These are phyloP conservation scores for Macrophya annulata DNA, from an alignment of 2,888 invertebrate species.

Conservation along the genomic window DNA sequence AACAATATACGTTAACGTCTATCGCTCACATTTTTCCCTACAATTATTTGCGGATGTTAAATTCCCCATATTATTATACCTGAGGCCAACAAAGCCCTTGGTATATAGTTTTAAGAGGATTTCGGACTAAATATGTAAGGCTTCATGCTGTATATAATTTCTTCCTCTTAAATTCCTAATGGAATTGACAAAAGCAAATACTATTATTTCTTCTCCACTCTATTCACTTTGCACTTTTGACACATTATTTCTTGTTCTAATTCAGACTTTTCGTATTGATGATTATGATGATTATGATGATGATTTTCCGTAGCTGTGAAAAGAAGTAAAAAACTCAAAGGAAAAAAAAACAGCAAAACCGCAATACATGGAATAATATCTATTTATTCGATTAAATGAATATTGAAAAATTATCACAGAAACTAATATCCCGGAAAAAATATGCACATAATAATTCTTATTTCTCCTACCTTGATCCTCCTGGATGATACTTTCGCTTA, in stretches of 20 bases:
- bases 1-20: not conserved
- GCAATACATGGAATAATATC: not conserved
- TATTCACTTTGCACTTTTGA: constrained; percentile 65
- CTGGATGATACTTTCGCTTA: constrained; percentile 60
- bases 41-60: constrained; percentile 5
- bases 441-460: not conserved
- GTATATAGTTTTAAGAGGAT: constrained; percentile 68
- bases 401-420: not conserved
- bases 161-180: constrained; percentile 52
- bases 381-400: not conserved
- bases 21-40: not conserved
- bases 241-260: constrained; percentile 60
- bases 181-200: constrained; percentile 46
- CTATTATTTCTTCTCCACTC: constrained; percentile 62
- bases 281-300: not conserved
- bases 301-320: constrained; percentile 29
- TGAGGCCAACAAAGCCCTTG: constrained; percentile 66
- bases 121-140: constrained; percentile 64
- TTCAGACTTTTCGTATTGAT: constrained; percentile 8
- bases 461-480: constrained; percentile 59
- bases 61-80: constrained; percentile 33
- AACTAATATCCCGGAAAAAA: not conserved
- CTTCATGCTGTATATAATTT: constrained; percentile 62
- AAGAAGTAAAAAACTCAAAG: not conserved
- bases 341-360: no score